phyloP scores from a whole-genome alignment of 2,797 vertebrate genomes.

The Acanthornis magna region DNA sequence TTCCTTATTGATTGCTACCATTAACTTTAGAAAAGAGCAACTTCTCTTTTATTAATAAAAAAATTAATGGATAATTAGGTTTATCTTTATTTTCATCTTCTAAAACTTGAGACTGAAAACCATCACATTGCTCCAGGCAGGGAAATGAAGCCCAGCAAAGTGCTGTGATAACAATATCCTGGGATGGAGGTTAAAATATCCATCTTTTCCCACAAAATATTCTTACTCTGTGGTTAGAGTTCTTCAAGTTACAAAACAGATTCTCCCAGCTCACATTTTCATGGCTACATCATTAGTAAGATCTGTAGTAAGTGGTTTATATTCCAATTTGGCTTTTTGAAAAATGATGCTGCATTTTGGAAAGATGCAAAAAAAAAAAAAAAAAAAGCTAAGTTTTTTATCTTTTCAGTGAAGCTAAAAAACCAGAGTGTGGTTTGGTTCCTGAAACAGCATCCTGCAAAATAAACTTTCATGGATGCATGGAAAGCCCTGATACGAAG shows the following conservation, averaged over 20 bases:
- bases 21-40: neutral
- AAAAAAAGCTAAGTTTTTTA: too few species aligned
- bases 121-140: neutral
- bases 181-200: neutral
- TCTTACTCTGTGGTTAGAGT: neutral
- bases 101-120: neutral
- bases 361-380: too few species aligned
- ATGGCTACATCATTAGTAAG: neutral
- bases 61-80: neutral
- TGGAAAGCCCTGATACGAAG: neutral
- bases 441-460: neutral
- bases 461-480: neutral
- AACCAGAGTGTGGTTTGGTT: rapidly evolving
- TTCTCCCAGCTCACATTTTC: neutral
- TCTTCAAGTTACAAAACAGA: neutral
- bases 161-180: neutral
- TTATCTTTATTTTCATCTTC: neutral
- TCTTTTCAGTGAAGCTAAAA: neutral
- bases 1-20: neutral
- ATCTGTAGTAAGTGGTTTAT: neutral
- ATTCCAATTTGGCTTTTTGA: neutral
- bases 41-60: neutral
- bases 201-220: neutral
- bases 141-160: neutral
- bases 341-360: neutral